Base-by-base conservation (phyloP, 2,113 vertebrate genomes). In the Pipa parva region DNA sequence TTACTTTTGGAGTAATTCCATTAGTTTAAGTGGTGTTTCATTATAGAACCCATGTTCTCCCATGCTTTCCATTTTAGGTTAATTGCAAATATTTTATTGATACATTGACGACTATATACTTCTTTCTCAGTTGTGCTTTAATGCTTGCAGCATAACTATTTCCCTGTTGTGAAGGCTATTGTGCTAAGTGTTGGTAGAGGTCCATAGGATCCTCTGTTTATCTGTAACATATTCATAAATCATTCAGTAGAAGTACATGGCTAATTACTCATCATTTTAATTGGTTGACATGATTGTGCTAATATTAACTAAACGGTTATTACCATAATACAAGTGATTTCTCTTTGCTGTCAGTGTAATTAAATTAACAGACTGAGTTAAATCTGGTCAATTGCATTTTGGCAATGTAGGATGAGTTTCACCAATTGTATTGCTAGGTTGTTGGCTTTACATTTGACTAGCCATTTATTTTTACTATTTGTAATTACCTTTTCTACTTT, bases 251-350 rank as follows among this genome's bases (percentile, higher is more conserved):
- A 49, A 27, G 45, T 13, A 18, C 33, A 12, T 45, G 58, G 39
- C 57, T 61, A 60, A 61, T 52, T 60, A 60, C 46, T 69, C 48
- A 70, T 54, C 15, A 45, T 45, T 29, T 28, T 52, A 54, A 69
- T 54, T 70, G 48, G 66, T 52, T 61, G 33, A 54, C 58, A 45
- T 25, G 27, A 54, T 70, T 11, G n/a, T 61, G 48, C 66, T 61
- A 54, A 70, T 70, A 70, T 54, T 54, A 70, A 61, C 66, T 54
- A 70, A 52, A 25, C 25, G 39, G 57, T 60, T 60, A 69, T 69
- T 69, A 51, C 46, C 55, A 54, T 61, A 61, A 59, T 50, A 42
- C 18, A 21, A 59, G 45, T 21, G 1, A 52, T 59, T 51, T 52
- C 46, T 60, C 25, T 27, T 26, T 15, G 46, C n/a, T 60, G 46